A percentile compares a stretch with the other conserved stretches of the same genome.
Conservation (phyloP, 2,888 invertebrate species). For the Hipparchia semele region DNA sequence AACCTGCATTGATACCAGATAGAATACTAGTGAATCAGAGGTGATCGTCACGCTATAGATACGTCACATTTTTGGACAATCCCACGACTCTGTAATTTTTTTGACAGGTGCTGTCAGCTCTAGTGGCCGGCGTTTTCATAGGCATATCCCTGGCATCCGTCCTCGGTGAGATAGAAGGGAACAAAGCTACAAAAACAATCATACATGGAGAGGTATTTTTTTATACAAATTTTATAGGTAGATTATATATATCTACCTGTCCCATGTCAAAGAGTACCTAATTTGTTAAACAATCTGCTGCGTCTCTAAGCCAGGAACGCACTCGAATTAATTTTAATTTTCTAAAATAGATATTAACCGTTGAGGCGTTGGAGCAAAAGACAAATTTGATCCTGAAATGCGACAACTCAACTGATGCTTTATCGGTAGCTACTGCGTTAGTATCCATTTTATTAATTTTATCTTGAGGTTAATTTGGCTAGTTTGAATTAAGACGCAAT, state of each 20-base stretch:
- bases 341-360: slow-evolving; percentile 52
- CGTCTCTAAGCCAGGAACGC: too few species aligned
- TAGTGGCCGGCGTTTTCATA: slow-evolving; percentile 58
- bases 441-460: slow-evolving; percentile 34
- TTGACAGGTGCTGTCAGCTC: slow-evolving; percentile 55
- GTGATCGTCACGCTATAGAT: too few species aligned
- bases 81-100: background rate
- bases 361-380: slow-evolving; percentile 52
- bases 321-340: background rate
- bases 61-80: background rate
- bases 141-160: slow-evolving; percentile 56
- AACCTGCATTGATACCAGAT: too few species aligned
- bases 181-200: slow-evolving; percentile 43
- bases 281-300: too few species aligned
- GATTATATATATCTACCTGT: too few species aligned
- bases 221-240: background rate
- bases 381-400: slow-evolving; percentile 59
- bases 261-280: too few species aligned
- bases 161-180: slow-evolving; percentile 47
- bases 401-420: slow-evolving; percentile 51
- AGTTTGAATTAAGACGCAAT: too few species aligned
- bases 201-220: slow-evolving; percentile 52
- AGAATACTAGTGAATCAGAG: too few species aligned
- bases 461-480: background rate
- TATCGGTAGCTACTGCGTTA: slow-evolving; percentile 60